These are phyloP conservation scores for Steinernema hermaphroditum DNA, from an alignment of 2,888 invertebrate species.

Conservation along the genomic window DNA sequence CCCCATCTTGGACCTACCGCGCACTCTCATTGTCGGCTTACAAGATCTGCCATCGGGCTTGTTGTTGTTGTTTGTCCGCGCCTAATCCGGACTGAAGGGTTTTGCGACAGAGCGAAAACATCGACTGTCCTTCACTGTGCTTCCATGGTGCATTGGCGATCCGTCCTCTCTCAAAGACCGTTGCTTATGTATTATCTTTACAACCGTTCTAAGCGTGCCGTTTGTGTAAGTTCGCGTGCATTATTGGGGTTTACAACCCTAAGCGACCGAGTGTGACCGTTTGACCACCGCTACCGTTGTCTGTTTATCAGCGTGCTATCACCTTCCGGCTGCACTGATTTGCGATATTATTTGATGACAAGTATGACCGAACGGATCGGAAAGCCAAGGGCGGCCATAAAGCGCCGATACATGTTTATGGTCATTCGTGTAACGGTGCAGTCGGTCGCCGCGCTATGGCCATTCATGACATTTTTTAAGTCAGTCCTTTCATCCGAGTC, in stretches of 20 bases:
- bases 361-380: constrained; percentile 13
- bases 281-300: not conserved
- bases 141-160: too few species aligned
- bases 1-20: not conserved
- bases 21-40: constrained; percentile 23
- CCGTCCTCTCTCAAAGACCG: too few species aligned
- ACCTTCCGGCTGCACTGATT: constrained; percentile 16
- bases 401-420: constrained; percentile 24
- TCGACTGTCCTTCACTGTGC: too few species aligned
- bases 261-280: not conserved
- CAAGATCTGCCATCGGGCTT: constrained; percentile 18
- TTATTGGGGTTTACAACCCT: not conserved
- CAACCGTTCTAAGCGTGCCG: constrained; percentile 19
- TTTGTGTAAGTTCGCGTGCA: not conserved
- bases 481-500: too few species aligned
- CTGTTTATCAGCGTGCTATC: constrained; percentile 17
- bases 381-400: constrained; percentile 16
- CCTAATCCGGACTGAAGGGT: not conserved
- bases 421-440: not conserved
- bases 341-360: constrained; percentile 12
- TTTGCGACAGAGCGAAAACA: not conserved
- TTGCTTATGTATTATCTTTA: constrained; percentile 24
- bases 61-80: constrained; percentile 15
- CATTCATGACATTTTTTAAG: not conserved
- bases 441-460: not conserved